Base-by-base conservation (phyloP, 2,797 vertebrate genomes). In the Pipistrellus pygmaeus region DNA sequence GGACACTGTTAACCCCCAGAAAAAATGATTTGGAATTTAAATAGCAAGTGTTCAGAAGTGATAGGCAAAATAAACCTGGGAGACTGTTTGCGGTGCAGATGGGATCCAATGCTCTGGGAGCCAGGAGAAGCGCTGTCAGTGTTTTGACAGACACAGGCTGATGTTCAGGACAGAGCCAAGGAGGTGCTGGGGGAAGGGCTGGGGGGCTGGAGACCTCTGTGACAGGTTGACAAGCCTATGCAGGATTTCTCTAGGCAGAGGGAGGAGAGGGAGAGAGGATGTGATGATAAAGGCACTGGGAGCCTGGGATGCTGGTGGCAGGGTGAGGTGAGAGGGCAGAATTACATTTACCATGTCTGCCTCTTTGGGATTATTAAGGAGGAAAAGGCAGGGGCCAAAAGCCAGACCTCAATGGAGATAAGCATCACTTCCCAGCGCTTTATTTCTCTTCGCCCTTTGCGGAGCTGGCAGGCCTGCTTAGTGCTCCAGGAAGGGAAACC, bases 11-110 rank as follows among this genome's bases (percentile, higher is more conserved):
- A 97, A 97, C 88, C 92, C 91, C 89, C 86, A 82, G 62, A 96
- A 97, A 97, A 97, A 96, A 94, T 95, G 97, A 97, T 97, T 97
- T 97, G 83, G 97, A 97, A 97, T 97, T 96, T 96, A 97, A 97
- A 97, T 97, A 97, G 97, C 96, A 94, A 97, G 96, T 96, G 89
- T 80, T 83, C 73, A 66, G 92, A 97, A 96, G 97, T 75, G 89
- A 97, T 85, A 97, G 90, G 93, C 35, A 92, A 97, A 98, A 97
- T 96, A 97, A 97, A 97, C 96, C 93, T 8, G 35, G 94, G 96
- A 82, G 71, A 86, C 77, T 88, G 76, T 71, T 97, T 85, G 76
- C 11, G 93, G 96, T 96, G 76, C 97, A 97, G 90, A 76, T 94
- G 91, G 91, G 96, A 96, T 96, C 96, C 85, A 89, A 95, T 77